phyloP scores from a whole-genome alignment of 2,797 vertebrate genomes.

The Acomys russatus region DNA sequence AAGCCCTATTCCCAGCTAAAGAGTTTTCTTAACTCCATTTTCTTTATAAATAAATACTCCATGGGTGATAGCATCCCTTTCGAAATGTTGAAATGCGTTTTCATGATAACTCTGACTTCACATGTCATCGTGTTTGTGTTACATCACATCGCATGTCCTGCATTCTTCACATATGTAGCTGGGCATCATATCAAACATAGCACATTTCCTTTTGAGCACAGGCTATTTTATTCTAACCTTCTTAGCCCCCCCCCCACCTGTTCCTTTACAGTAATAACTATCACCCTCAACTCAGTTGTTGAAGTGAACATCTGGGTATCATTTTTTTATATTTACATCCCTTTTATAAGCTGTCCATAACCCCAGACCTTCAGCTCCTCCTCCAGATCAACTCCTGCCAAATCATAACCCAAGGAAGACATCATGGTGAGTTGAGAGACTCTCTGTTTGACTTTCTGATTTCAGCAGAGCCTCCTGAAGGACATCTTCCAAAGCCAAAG shows the following conservation, averaged over 20 bases:
- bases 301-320: background rate
- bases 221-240: background rate
- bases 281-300: background rate
- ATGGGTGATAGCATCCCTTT: background rate
- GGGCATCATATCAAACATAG: background rate
- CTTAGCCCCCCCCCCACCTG: background rate
- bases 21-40: too few relatives aligned
- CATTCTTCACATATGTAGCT: background rate
- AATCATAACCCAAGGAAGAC: background rate
- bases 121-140: background rate
- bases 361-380: background rate
- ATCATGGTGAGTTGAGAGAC: background rate
- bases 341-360: background rate
- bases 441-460: background rate
- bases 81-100: slow-evolving; percentile 48
- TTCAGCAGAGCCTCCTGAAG: background rate
- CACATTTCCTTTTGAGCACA: background rate
- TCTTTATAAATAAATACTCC: background rate
- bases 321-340: background rate
- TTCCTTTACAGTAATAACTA: background rate
- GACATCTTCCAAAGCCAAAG: background rate
- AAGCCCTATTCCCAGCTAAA: too few relatives aligned
- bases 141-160: too few relatives aligned
- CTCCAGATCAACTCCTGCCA: background rate
- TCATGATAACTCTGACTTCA: background rate